A percentile compares a stretch with the other conserved stretches of the same genome.
phyloP scores from a whole-genome alignment of 2,113 vertebrate genomes.

The Bubo scandiacus region DNA sequence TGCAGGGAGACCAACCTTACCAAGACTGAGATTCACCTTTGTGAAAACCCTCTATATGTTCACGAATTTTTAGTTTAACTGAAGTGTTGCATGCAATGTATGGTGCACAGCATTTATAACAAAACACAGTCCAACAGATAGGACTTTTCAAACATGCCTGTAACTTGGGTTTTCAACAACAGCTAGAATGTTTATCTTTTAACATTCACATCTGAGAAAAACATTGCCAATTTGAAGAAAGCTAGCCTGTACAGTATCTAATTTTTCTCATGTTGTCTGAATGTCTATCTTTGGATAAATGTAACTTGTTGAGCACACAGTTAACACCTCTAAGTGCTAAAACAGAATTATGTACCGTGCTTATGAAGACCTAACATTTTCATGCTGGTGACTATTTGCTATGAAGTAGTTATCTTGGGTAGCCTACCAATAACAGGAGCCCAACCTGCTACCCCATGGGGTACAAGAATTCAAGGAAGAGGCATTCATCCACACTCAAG shows the following conservation, averaged over 20 bases:
- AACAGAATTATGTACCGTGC: not conserved
- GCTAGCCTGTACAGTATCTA: not conserved
- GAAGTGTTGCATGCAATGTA: not conserved
- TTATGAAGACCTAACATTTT: not conserved
- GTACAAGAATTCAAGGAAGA: not conserved
- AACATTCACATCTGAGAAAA: not conserved
- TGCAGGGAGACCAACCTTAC: not conserved
- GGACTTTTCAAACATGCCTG: not conserved
- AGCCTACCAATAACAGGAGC: not conserved
- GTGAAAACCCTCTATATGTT: not conserved
- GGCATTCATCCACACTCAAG: not conserved
- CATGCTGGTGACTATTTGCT: not conserved
- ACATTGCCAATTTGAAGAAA: not conserved
- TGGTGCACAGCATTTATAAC: not conserved
- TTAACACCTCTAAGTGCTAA: slow-evolving; percentile 22
- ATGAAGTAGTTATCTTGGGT: not conserved
- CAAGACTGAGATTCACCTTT: not conserved
- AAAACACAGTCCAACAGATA: not conserved
- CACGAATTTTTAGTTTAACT: not conserved
- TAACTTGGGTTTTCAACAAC: not conserved
- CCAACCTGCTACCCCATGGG: fast-evolving
- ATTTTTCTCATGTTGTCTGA: not conserved
- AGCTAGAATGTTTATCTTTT: not conserved
- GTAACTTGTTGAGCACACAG: not conserved
- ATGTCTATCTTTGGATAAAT: slow-evolving; percentile 4